Evolutionary conservation across 2,113 vertebrate species (phyloP).

Genomic region (Tragelaphus scriptus): DNA sequence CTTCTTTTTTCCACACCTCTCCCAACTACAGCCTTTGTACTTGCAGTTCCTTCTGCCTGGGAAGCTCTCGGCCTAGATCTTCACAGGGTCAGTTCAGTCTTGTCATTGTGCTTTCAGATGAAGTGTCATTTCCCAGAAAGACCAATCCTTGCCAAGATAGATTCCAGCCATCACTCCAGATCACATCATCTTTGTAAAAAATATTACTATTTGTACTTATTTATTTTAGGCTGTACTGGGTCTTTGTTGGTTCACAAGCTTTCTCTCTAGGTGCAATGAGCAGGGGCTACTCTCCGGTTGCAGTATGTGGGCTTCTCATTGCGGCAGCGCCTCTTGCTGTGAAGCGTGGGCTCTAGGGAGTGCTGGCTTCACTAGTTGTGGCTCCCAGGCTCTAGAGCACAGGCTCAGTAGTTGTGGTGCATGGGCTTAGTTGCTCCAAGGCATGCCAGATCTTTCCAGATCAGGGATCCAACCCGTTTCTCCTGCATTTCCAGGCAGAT

Average conservation of each 20-base stretch:
- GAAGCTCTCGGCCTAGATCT: not conserved
- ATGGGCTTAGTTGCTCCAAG: not conserved
- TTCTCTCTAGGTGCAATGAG: not conserved
- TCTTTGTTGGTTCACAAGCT: not conserved
- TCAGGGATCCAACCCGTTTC: not conserved
- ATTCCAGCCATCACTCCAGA: not conserved
- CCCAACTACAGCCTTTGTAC: not conserved
- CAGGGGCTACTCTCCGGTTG: not conserved
- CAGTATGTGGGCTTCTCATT: not conserved
- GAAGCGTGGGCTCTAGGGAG: not conserved
- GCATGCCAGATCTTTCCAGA: not conserved
- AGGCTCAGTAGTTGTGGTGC: not conserved
- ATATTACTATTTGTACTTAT: not conserved
- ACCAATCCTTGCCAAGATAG: not conserved
- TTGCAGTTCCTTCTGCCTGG: not conserved
- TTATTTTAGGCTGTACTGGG: not conserved
- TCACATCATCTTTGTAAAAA: not conserved
- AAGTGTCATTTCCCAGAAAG: not conserved
- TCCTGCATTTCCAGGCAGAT: not conserved
- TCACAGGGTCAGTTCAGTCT: not conserved
- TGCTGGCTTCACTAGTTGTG: not conserved
- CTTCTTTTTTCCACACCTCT: not conserved
- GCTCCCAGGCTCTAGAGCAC: not conserved
- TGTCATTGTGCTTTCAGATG: not conserved
- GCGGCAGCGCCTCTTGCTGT: rapidly evolving